These are phyloP conservation scores for Ganaspis sp. DNA, from an alignment of 1,140 invertebrate genomes.

Conservation along the genomic window DNA sequence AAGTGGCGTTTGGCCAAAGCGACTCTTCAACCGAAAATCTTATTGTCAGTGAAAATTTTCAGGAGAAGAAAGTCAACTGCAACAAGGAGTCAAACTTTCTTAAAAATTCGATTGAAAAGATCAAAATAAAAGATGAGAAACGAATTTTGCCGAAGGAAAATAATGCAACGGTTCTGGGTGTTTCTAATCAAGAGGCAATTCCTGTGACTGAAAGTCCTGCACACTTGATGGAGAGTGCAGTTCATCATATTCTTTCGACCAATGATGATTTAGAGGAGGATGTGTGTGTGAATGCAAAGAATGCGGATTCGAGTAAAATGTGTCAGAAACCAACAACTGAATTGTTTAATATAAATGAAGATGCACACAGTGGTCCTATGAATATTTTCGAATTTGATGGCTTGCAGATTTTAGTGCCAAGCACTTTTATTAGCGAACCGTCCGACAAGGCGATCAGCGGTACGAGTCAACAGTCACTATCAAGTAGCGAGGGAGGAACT, in stretches of 20 bases:
- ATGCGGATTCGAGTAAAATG: constrained; percentile 64
- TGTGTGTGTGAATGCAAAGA: constrained; percentile 66
- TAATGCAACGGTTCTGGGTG: no score
- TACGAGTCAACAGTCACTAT: constrained; percentile 74
- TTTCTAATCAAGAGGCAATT: constrained; percentile 12
- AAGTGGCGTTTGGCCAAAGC: not conserved
- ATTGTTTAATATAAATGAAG: constrained; percentile 73
- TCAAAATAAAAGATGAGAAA: not conserved
- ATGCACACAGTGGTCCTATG: constrained; percentile 73
- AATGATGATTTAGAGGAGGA: constrained; percentile 64
- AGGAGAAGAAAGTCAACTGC: not conserved
- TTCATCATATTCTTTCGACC: constrained; percentile 54
- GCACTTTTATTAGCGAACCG: constrained; percentile 74
- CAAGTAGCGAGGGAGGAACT: constrained; percentile 76
- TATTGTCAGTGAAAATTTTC: not conserved
- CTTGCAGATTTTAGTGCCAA: constrained; percentile 73
- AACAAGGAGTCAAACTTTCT: not conserved
- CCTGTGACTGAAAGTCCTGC: constrained; percentile 44
- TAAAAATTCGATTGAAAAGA: not conserved
- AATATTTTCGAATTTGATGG: constrained; percentile 76
- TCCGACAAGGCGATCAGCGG: constrained; percentile 74
- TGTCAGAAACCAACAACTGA: constrained; percentile 70
- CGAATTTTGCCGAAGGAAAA: not conserved
- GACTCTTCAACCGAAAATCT: not conserved
- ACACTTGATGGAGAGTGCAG: not conserved